Conservation (phyloP, 1,140 invertebrate species). For the Penaeus indicus region DNA sequence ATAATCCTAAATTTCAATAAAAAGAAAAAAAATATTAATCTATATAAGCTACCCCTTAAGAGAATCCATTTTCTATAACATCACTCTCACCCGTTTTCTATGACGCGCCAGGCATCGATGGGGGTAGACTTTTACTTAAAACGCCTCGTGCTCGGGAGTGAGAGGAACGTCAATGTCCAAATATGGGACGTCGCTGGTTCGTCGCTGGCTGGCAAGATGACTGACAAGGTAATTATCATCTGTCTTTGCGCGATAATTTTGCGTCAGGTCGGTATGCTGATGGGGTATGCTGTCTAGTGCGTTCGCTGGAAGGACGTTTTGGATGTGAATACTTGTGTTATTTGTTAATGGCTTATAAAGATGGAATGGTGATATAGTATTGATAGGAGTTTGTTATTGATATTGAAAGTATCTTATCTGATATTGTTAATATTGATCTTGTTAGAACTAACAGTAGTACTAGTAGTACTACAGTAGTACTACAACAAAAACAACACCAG, state of each 20-base stretch:
- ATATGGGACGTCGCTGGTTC: constrained; percentile 89
- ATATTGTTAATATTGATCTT: neutral
- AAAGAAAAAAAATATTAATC: too few relatives aligned
- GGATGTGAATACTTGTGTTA: neutral
- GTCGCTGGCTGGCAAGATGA: constrained; percentile 81
- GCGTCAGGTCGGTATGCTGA: neutral
- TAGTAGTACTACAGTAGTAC: too few relatives aligned
- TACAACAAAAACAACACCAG: too few relatives aligned
- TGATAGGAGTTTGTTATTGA: neutral
- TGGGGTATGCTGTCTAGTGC: neutral
- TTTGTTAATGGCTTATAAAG: neutral
- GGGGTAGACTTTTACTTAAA: constrained; percentile 87
- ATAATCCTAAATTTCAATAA: too few relatives aligned
- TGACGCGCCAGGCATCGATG: constrained; percentile 75
- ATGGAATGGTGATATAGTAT: too few relatives aligned
- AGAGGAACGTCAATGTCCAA: constrained; percentile 80
- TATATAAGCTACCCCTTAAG: too few relatives aligned
- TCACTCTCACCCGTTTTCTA: neutral
- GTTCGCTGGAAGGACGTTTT: neutral
- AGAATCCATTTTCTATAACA: too few relatives aligned
- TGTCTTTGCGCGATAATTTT: neutral
- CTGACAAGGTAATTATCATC: constrained; percentile 75
- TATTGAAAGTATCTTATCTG: too few relatives aligned
- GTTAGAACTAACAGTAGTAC: neutral
- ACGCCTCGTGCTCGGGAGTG: constrained; percentile 78